Conservation (phyloP, 2,113 vertebrate species). For the Caracal caracal region DNA sequence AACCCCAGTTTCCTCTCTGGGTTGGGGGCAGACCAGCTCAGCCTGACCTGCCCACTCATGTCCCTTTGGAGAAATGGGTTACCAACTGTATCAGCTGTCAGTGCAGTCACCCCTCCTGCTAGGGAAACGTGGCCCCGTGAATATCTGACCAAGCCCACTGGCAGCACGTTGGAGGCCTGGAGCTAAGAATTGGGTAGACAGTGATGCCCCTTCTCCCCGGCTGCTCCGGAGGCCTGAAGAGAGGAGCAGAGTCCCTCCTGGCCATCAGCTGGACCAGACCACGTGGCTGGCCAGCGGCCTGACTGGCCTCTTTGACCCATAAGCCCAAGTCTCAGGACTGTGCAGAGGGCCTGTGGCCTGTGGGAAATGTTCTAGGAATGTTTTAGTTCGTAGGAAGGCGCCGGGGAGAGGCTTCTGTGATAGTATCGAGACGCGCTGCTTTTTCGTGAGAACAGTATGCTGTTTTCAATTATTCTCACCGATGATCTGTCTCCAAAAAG, state of each 20-base stretch:
- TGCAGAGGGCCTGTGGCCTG: not conserved
- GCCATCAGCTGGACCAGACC: not conserved
- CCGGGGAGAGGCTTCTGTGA: not conserved
- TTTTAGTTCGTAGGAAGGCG: fast-evolving
- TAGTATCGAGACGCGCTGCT: not conserved
- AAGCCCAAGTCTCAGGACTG: not conserved
- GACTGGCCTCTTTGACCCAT: not conserved
- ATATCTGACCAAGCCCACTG: not conserved
- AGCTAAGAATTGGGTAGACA: not conserved
- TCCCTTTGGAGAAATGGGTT: not conserved
- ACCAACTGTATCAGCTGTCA: not conserved
- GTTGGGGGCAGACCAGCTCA: not conserved
- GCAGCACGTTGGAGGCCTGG: not conserved
- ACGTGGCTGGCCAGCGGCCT: fast-evolving
- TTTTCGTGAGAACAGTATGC: not conserved
- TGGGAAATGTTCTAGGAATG: not conserved
- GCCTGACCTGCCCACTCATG: not conserved
- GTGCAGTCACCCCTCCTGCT: not conserved
- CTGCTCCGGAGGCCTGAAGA: not conserved
- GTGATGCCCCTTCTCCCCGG: not conserved
- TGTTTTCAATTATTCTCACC: not conserved
- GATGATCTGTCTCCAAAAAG: not conserved
- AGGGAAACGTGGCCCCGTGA: fast-evolving
- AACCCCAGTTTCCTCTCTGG: not conserved
- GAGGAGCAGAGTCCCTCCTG: not conserved